phyloP scores from a whole-genome alignment of 2,888 invertebrate species.

The Sthenelais limicola region DNA sequence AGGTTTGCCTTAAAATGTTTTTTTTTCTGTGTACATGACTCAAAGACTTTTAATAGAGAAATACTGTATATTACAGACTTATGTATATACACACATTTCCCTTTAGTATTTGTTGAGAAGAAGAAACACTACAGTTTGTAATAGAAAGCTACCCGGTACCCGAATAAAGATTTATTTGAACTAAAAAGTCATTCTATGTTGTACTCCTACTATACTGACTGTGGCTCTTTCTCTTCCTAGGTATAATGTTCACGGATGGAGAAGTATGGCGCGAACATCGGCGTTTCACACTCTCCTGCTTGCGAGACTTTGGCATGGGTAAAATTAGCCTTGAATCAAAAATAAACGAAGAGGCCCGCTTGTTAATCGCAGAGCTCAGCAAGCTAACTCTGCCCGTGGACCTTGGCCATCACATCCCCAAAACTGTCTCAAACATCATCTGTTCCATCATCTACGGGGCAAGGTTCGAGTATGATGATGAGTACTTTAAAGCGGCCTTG shows the following conservation, averaged over 20 bases:
- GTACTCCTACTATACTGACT: too few species aligned
- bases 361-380: conserved; percentile 43
- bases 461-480: conserved; percentile 52
- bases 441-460: conserved; percentile 52
- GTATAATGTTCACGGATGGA: conserved; percentile 52
- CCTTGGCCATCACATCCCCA: conserved; percentile 43
- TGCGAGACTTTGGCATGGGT: conserved; percentile 54
- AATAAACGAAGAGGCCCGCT: conserved; percentile 46
- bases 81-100: too few species aligned
- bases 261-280: conserved; percentile 52
- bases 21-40: too few species aligned
- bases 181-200: background rate
- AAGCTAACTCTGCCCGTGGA: conserved; percentile 44
- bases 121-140: too few species aligned
- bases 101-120: too few species aligned
- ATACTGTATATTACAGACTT: too few species aligned
- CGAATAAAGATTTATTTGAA: background rate
- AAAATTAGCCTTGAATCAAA: conserved; percentile 49
- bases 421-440: conserved; percentile 54
- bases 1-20: too few species aligned
- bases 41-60: too few species aligned
- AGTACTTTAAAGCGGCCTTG: conserved; percentile 46
- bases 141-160: too few species aligned
- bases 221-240: conserved; percentile 35
- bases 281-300: conserved; percentile 48